Evolutionary conservation across 2,888 invertebrate species (phyloP).

Genomic region (Hemithea aestivaria): DNA sequence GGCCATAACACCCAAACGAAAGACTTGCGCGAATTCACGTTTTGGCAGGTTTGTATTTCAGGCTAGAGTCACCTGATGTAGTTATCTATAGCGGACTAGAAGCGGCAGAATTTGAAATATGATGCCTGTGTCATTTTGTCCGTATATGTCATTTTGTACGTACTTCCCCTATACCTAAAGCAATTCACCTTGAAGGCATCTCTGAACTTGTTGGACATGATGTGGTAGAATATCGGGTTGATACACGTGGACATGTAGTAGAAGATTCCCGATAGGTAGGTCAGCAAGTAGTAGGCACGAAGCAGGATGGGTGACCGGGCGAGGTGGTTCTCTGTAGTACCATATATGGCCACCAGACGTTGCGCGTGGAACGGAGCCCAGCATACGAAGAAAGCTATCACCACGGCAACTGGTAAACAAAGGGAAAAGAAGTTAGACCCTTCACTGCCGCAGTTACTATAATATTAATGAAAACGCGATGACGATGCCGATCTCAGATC

Average conservation of each 20-base stretch:
- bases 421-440: constrained; percentile 1
- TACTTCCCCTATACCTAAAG: too few relatives aligned
- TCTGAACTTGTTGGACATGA: constrained; percentile 96
- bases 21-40: too few relatives aligned
- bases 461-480: too few relatives aligned
- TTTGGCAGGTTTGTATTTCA: too few relatives aligned
- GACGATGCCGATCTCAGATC: too few relatives aligned
- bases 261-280: constrained; percentile 91
- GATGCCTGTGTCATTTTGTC: too few relatives aligned
- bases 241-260: constrained; percentile 96
- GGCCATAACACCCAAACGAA: too few relatives aligned
- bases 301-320: constrained; percentile 66
- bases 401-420: constrained; percentile 87
- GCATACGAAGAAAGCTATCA: constrained; percentile 93
- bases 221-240: constrained; percentile 95
- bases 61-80: too few relatives aligned
- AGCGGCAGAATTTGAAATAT: too few relatives aligned
- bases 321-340: constrained; percentile 67
- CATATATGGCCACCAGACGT: constrained; percentile 88
- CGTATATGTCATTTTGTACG: too few relatives aligned
- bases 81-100: too few relatives aligned
- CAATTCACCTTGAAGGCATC: constrained; percentile 93
- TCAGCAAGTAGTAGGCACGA: constrained; percentile 83
- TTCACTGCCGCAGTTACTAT: too few relatives aligned
- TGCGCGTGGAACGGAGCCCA: constrained; percentile 97